These are phyloP conservation scores for Phallusia fumigata DNA, from an alignment of 23 tunicate species.

Conservation along the genomic window DNA sequence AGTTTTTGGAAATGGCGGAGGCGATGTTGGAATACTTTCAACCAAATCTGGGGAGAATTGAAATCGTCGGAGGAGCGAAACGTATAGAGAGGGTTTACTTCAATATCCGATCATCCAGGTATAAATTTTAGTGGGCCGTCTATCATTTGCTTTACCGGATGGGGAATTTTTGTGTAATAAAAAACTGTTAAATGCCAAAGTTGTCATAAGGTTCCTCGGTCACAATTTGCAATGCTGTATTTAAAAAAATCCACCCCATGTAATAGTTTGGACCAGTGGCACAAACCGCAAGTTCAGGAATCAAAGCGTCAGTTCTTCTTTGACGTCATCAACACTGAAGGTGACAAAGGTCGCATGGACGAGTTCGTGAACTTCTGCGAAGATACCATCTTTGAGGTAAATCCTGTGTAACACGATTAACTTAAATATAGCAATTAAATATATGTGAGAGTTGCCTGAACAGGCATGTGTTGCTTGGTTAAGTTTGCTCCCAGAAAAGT, in stretches of 20 bases:
- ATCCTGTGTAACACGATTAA: no score
- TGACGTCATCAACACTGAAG: slow-evolving; percentile 94
- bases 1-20: slow-evolving; percentile 96
- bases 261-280: slow-evolving; percentile 93
- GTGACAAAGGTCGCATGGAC: slow-evolving; percentile 98
- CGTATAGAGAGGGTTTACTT: slow-evolving; percentile 97
- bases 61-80: slow-evolving; percentile 95
- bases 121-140: neutral
- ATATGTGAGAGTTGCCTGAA: no score
- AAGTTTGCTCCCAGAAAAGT: no score
- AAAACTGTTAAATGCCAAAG: no score
- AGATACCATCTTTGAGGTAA: slow-evolving; percentile 98
- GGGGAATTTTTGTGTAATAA: no score
- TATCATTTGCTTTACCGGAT: no score
- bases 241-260: no score
- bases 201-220: no score
- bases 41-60: slow-evolving; percentile 95
- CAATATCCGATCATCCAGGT: slow-evolving; percentile 84
- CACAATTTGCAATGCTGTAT: no score
- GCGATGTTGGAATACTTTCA: slow-evolving; percentile 99
- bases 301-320: slow-evolving; percentile 99
- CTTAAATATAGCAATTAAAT: no score
- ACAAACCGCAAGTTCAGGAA: slow-evolving; percentile 98
- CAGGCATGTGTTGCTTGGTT: no score
- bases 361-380: slow-evolving; percentile 99